Percentiles rank a stretch among this genome's conserved stretches.
These are phyloP conservation scores for Eremophila alpestris DNA, from an alignment of 2,797 vertebrate species.

Conservation along the genomic window DNA sequence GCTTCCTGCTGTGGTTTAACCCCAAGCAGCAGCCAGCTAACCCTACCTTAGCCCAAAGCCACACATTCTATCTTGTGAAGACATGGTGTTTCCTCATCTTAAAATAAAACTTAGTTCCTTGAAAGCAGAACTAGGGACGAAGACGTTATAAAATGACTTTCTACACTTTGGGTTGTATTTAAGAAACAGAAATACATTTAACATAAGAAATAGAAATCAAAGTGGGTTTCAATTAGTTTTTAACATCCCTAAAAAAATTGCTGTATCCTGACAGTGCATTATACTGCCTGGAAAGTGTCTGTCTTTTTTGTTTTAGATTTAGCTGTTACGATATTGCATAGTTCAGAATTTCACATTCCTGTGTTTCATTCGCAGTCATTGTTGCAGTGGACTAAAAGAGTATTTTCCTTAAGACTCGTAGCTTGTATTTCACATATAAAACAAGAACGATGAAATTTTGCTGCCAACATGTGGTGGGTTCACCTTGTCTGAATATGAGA, in stretches of 20 bases:
- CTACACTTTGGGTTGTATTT: neutral
- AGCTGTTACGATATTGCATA: neutral
- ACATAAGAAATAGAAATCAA: neutral
- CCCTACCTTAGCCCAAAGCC: neutral
- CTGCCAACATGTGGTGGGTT: neutral
- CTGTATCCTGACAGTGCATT: neutral
- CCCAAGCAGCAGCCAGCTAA: neutral
- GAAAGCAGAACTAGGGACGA: neutral
- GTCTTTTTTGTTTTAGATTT: neutral
- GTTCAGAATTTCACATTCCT: neutral
- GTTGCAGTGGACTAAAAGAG: constrained; percentile 24
- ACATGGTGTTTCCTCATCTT: neutral
- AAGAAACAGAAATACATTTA: neutral
- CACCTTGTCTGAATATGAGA: neutral
- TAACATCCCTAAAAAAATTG: neutral
- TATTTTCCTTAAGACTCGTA: constrained; percentile 29
- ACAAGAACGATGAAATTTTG: neutral
- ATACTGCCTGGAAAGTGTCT: neutral
- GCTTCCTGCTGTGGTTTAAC: neutral
- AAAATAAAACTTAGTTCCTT: neutral
- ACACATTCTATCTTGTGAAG: neutral
- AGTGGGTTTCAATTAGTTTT: neutral
- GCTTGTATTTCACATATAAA: constrained; percentile 19
- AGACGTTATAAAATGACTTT: neutral
- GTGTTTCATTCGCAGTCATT: constrained; percentile 27